Evolutionary conservation across 2,113 vertebrate genomes (phyloP).

Genomic region (Pristiophorus japonicus): DNA sequence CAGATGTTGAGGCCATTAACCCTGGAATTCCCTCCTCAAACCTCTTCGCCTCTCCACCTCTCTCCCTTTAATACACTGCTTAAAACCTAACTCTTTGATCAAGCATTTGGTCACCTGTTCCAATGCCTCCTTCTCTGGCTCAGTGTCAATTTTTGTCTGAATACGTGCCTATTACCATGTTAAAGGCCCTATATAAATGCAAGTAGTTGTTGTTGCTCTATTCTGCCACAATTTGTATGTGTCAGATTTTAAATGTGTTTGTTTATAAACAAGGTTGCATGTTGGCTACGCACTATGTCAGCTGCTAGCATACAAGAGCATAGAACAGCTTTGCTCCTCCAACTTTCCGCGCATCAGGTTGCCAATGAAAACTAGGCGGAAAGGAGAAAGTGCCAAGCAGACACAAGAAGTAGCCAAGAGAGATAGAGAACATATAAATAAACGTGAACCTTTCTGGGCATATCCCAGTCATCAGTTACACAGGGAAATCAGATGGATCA

Average conservation of each 20-base stretch:
- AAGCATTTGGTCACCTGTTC: not conserved
- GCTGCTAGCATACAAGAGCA: not conserved
- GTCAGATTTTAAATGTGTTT: not conserved
- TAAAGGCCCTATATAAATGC: not conserved
- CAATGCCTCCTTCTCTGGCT: not conserved
- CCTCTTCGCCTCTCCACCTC: not conserved
- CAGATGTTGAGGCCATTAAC: not conserved
- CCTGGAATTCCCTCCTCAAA: not conserved
- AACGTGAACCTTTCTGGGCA: not conserved
- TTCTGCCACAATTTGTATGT: not conserved
- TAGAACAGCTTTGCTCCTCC: too few species aligned
- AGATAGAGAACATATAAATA: not conserved
- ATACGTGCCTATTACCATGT: not conserved
- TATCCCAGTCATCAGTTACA: not conserved
- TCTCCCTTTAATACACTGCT: not conserved
- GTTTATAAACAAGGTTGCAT: not conserved
- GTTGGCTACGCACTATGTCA: not conserved
- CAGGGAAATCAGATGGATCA: not conserved
- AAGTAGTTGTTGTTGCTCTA: not conserved
- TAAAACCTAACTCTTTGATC: not conserved
- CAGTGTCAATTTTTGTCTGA: not conserved
- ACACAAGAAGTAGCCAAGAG: too few species aligned
- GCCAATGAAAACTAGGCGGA: too few species aligned
- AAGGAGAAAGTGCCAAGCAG: too few species aligned
- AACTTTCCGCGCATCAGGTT: too few species aligned